phyloP scores from a whole-genome alignment of 2,113 vertebrate genomes.

The Eulemur rufifrons region DNA sequence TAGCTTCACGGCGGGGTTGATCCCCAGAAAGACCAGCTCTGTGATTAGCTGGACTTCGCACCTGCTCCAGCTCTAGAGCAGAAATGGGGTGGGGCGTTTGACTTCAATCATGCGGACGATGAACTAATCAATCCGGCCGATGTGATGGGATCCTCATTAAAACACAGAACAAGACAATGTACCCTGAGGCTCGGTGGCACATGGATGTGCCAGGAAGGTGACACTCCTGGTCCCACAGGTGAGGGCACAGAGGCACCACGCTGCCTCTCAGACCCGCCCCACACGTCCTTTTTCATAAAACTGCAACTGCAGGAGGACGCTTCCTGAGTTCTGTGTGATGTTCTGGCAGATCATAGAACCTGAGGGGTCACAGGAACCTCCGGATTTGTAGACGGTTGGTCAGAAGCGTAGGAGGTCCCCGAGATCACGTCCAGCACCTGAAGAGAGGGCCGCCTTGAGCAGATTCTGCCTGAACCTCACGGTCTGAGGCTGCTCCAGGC shows the following conservation, averaged over 20 bases:
- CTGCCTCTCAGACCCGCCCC: accelerated
- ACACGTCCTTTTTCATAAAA: background rate
- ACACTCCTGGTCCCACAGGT: accelerated
- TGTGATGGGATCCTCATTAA: accelerated
- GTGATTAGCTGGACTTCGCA: background rate
- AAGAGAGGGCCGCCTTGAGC: accelerated
- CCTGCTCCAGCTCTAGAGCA: background rate
- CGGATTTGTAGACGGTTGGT: background rate
- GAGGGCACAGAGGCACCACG: accelerated
- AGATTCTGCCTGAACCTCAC: background rate
- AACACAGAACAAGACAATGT: too few species aligned
- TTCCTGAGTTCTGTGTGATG: background rate
- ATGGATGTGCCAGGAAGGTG: accelerated
- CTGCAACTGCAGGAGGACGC: accelerated
- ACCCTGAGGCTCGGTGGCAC: accelerated
- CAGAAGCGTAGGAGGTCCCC: background rate
- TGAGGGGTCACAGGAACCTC: accelerated
- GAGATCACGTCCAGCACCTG: accelerated
- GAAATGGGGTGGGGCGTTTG: accelerated
- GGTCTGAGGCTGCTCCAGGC: accelerated
- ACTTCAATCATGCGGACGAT: accelerated
- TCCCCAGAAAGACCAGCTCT: background rate
- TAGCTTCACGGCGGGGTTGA: background rate
- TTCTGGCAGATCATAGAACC: background rate
- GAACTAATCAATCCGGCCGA: accelerated